Base-by-base conservation (phyloP, 1,140 invertebrate genomes). In the Drosophila prosaltans region DNA sequence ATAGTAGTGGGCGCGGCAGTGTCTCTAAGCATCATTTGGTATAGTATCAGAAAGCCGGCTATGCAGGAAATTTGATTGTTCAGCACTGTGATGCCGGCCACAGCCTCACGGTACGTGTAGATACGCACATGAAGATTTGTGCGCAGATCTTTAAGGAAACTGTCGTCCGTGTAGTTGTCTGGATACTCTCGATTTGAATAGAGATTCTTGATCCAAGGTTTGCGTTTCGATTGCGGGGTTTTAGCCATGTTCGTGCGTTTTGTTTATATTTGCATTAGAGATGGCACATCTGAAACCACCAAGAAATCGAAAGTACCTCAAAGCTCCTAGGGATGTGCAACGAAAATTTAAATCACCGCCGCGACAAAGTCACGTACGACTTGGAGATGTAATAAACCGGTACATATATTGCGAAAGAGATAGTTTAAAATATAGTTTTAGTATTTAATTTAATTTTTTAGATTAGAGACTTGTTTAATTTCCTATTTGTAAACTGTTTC, bases 81-180 rank as follows among this genome's bases (percentile, higher is more conserved):
- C 4, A 97, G 93, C 55, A 95, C 93, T 71, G 94, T 95, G 0
- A 96, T 95, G 26, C 96, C 96, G 54, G 94, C 76, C n/a, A 97
- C 91, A 0, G 96, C 95, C 93, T 97, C 94, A 1, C 65, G 72
- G 66, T 95, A 93, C 0, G 94, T 94, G 45, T 97, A 95, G 85
- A 95, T 94, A 82, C 95, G 94, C 6, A 96, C 93, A 91, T 96
- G 94, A 10, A 97, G 93, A 93, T 99, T 99, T 84, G 96, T 98
- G 68, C 94, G 94, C 41, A 99, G 85, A 76, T 98, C 96, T 90
- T 97, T 95, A 8, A 99, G 93, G 92, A 99, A 99, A 39, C 94
- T 94, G 41, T 92, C 92, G 92, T 98, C 96, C 0, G 97, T 98
- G 88, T 98, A 98, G 93, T 99, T 98, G 91, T 99, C 98, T 0